Evolutionary conservation across 2,888 invertebrate genomes (phyloP), one percentile per base, ranked within the genome.

Genomic region (Timema cristinae): DNA sequence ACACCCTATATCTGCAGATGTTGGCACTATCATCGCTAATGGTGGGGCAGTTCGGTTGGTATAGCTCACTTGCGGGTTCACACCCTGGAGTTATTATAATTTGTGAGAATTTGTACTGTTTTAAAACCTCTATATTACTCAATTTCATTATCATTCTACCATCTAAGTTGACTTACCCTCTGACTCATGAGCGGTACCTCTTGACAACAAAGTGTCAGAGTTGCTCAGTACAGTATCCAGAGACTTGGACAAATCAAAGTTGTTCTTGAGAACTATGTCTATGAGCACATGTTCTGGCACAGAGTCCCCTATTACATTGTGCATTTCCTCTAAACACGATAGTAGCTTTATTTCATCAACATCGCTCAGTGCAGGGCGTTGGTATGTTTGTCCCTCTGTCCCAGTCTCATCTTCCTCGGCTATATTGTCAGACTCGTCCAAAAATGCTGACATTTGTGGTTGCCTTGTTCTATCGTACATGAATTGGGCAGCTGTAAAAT

Each of bases 281-380:
- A 90, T 86, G 69, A 97, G 85, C 69, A 89, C 85, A 75, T 88
- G 87, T 77, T 94, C 92, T 0, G 94, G 85, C 10, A 91, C 83
- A 0, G 90, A 85, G 70, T 93, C 91, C 7, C 94, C 95, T 68
- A 95, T 85, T 8, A 94, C 88, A 80, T 90, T 90, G 73, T 91
- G 88, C 52, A 97, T 86, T 79, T 91, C 90, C 78, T 95, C 94
- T 70, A 95, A 84, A 78, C 96, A 95, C 0, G 94, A 93, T 80
- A 90, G 88, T 2, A 97, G 84, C 79, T 89, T 89, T 0, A 88
- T 90, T 83, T 89, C 88, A 71, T 93, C 91, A 1, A 89, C 80
- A 73, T 92, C 91, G 66, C 85, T 85, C 6, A 92, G 82, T 48
- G 81, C 79, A 47, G 85, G 83, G 9, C 76, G 70, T 11, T 75